These are phyloP conservation scores for Halichondria panicea DNA, from an alignment of 37 sponge, comb jelly and placozoan genomes.

Conservation along the genomic window DNA sequence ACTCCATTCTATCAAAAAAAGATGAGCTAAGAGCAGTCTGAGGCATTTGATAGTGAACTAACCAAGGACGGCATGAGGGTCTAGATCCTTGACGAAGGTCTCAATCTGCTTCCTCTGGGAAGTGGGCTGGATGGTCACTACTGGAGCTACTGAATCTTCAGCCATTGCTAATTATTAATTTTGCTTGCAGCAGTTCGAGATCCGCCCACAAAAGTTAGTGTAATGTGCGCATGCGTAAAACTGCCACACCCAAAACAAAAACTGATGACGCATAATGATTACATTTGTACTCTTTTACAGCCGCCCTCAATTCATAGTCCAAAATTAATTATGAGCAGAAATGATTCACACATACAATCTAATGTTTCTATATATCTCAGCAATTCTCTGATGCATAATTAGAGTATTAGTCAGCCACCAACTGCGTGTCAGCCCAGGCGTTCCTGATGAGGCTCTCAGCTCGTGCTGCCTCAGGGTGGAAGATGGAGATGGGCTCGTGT, in stretches of 20 bases:
- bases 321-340: no score
- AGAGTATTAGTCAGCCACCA: slow-evolving; percentile 86
- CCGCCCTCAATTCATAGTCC: no score
- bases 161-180: slow-evolving; percentile 17
- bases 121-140: slow-evolving; percentile 47
- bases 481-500: slow-evolving; percentile 73
- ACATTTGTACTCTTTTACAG: no score
- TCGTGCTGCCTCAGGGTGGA: slow-evolving; percentile 70
- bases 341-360: no score
- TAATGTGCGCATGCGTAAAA: no score
- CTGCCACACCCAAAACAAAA: no score
- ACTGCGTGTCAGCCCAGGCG: slow-evolving; percentile 81
- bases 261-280: no score
- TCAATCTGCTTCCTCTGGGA: slow-evolving; percentile 44
- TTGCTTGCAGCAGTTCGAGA: no score
- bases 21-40: no score
- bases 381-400: no score
- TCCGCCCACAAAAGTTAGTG: no score
- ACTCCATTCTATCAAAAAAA: slow-evolving; percentile 66
- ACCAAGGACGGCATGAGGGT: slow-evolving; percentile 66
- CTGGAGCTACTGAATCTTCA: not conserved
- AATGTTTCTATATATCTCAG: no score
- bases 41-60: not conserved
- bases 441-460: slow-evolving; percentile 79
- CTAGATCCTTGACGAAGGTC: slow-evolving; percentile 56